These are phyloP conservation scores for Platanista minor DNA, from an alignment of 2,113 vertebrate species.

Conservation along the genomic window DNA sequence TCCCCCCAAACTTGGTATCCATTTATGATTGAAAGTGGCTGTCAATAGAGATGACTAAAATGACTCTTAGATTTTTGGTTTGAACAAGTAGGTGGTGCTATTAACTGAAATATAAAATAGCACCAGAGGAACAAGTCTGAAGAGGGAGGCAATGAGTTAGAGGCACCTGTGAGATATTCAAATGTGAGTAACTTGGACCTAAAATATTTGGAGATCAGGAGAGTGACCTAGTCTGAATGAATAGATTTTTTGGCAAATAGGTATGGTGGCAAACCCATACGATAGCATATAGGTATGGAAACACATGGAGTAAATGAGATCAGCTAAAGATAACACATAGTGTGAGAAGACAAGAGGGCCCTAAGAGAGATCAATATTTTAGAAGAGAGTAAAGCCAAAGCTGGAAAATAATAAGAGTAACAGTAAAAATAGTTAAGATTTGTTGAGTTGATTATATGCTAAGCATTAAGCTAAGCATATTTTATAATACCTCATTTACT, in stretches of 20 bases:
- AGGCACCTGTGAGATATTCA: not conserved
- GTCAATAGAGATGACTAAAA: not conserved
- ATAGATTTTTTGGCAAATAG: not conserved
- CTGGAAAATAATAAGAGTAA: not conserved
- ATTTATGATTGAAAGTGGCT: not conserved
- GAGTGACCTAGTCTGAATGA: not conserved
- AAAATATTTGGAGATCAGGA: not conserved
- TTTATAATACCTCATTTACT: not conserved
- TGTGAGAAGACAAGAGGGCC: not conserved
- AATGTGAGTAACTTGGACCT: not conserved
- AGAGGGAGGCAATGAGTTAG: not conserved
- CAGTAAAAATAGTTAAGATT: not conserved
- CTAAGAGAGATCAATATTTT: not conserved
- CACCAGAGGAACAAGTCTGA: not conserved
- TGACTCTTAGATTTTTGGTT: not conserved
- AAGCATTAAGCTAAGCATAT: not conserved
- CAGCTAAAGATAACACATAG: not conserved
- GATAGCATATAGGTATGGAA: not conserved
- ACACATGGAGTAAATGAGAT: not conserved
- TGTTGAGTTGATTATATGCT: not conserved
- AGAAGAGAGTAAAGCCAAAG: not conserved
- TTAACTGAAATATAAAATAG: slow-evolving; percentile 12
- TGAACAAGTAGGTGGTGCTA: not conserved
- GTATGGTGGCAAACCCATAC: not conserved
- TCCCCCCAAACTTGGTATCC: not conserved